Base-by-base conservation (phyloP, 1,140 invertebrate genomes). In the Pseudomyrmex gracilis region DNA sequence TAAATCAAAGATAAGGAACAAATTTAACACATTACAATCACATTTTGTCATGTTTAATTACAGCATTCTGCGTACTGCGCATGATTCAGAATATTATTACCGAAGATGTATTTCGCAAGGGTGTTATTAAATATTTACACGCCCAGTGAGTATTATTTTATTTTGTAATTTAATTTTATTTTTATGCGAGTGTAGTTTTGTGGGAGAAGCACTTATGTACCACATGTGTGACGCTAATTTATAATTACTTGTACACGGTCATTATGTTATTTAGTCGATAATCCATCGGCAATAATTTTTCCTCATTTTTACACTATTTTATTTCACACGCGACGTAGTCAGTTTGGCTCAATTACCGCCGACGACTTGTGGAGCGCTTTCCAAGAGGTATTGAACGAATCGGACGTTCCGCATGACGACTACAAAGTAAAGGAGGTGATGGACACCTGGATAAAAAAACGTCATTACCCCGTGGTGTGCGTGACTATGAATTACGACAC, bases 291-390 rank as follows among this genome's bases (percentile, higher is more conserved):
- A n/a, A n/a, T n/a, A n/a, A n/a, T n/a, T n/a, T n/a, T n/a, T n/a
- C n/a, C n/a, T n/a, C n/a, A n/a, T n/a, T n/a, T n/a, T n/a, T n/a
- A n/a, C n/a, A n/a, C n/a, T n/a, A n/a, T n/a, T n/a, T n/a, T n/a
- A n/a, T n/a, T n/a, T n/a, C n/a, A n/a, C n/a, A n/a, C n/a, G n/a
- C n/a, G n/a, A n/a, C n/a, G n/a, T n/a, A n/a, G n/a, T n/a, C n/a
- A n/a, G n/a, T n/a, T n/a, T n/a, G n/a, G n/a, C n/a, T n/a, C n/a
- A n/a, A 96, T 97, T 0, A 95, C 95, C 47, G 96, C 97, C 82
- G 94, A 96, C 76, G 96, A 98, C 88, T 92, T 98, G 8, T 98
- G 97, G 95, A 83, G 89, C 0, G 95, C 95, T n/a, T 93, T 98
- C 13, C 94, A 96, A 85, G 93, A 95, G 87, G 95, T 95, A 43